Percentiles rank a stretch among this genome's conserved stretches.
Evolutionary conservation across 2,888 invertebrate genomes (phyloP).

Genomic region (Tetramorium bicarinatum): DNA sequence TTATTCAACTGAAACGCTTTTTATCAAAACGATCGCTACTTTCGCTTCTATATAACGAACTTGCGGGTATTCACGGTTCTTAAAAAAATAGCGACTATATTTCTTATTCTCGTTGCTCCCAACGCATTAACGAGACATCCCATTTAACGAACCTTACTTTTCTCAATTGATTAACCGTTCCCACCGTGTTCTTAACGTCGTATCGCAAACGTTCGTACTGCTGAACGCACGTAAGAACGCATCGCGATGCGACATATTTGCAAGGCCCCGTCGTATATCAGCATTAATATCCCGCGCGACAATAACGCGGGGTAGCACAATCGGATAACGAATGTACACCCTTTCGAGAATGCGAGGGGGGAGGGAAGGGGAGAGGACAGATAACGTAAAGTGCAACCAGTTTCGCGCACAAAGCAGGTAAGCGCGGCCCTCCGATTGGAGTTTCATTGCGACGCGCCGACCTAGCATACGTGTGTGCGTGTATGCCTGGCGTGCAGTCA

Average conservation of each 20-base stretch:
- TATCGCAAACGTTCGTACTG: slow-evolving; percentile 6
- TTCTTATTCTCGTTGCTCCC: background rate
- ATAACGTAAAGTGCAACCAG: slow-evolving; percentile 67
- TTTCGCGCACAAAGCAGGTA: slow-evolving; percentile 67
- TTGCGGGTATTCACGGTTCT: background rate
- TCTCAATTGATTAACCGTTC: slow-evolving; percentile 22
- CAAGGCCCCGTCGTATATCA: slow-evolving; percentile 45
- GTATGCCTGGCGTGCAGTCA: slow-evolving; percentile 56
- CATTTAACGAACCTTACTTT: slow-evolving; percentile 20
- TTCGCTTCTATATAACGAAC: background rate
- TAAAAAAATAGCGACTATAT: background rate
- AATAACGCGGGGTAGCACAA: slow-evolving; percentile 33
- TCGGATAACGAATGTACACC: slow-evolving; percentile 38
- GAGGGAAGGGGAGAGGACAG: background rate
- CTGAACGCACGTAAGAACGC: background rate
- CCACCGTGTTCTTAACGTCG: background rate
- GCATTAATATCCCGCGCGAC: slow-evolving; percentile 52
- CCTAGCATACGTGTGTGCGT: slow-evolving; percentile 32
- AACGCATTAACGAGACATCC: slow-evolving; percentile 6
- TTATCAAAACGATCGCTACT: background rate
- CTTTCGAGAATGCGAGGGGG: slow-evolving; percentile 21
- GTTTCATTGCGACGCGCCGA: slow-evolving; percentile 62
- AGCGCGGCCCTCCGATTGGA: slow-evolving; percentile 58
- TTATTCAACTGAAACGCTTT: background rate
- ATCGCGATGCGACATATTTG: slow-evolving; percentile 31